These are phyloP conservation scores for Platichthys flesus DNA, from an alignment of 2,113 vertebrate species.

Conservation along the genomic window DNA sequence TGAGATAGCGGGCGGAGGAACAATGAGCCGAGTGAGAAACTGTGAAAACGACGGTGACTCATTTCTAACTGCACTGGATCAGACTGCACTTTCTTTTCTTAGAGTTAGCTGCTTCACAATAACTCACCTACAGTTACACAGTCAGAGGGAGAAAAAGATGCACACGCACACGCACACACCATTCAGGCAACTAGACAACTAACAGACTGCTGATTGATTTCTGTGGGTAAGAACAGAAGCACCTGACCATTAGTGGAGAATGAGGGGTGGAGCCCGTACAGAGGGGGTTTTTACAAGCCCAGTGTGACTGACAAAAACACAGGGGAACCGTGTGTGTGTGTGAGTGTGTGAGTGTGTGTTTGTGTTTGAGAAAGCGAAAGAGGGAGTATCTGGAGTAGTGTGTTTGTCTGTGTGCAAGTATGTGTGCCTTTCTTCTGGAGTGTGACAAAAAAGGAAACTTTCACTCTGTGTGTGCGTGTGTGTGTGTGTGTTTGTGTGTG, in stretches of 20 bases:
- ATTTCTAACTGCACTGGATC: conserved; percentile 29
- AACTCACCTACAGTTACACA: conserved; percentile 44
- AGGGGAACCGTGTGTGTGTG: conserved; percentile 25
- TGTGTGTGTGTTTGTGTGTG: conserved; percentile 1
- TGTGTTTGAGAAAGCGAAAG: neutral
- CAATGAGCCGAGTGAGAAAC: neutral
- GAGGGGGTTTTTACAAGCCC: conserved; percentile 56
- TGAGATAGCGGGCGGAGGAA: conserved; percentile 11
- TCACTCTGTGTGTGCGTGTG: conserved; percentile 32
- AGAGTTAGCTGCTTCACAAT: conserved; percentile 38
- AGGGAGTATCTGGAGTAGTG: conserved; percentile 27
- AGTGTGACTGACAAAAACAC: conserved; percentile 62
- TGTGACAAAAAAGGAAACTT: conserved; percentile 19
- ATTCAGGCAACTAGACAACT: conserved; percentile 49
- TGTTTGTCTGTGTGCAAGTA: neutral
- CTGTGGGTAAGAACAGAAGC: conserved; percentile 58
- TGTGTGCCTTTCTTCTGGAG: conserved; percentile 31
- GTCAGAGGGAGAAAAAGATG: conserved; percentile 40
- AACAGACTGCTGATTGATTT: conserved; percentile 72
- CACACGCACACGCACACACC: conserved; percentile 2
- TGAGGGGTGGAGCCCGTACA: conserved; percentile 41
- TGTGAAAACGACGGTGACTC: conserved; percentile 49
- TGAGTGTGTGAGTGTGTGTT: conserved; percentile 9
- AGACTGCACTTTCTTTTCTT: conserved; percentile 40
- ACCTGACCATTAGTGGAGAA: conserved; percentile 65